These are phyloP conservation scores for Ascaphus truei DNA, from an alignment of 2,113 vertebrate genomes.

Conservation along the genomic window DNA sequence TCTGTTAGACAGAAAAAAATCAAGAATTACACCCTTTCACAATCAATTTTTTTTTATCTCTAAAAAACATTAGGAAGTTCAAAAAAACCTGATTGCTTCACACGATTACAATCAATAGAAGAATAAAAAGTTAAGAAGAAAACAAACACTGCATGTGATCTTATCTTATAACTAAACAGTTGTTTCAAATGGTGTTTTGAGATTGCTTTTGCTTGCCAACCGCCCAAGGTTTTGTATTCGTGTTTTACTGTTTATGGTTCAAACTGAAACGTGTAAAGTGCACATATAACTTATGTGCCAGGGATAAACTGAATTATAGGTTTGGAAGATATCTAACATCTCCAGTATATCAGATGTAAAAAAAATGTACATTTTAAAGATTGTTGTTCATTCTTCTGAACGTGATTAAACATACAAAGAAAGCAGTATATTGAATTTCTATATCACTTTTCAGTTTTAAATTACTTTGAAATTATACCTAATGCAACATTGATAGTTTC, in stretches of 20 bases:
- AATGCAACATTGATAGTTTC: too few species aligned
- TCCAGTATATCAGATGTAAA: neutral
- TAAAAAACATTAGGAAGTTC: neutral
- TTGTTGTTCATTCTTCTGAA: too few species aligned
- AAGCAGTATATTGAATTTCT: too few species aligned
- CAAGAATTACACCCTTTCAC: neutral
- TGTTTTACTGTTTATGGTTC: neutral
- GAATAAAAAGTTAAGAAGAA: constrained; percentile 27
- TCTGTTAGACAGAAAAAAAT: neutral
- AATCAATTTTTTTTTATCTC: constrained; percentile 1
- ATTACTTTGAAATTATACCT: too few species aligned
- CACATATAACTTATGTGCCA: neutral
- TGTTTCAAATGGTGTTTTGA: constrained; percentile 5
- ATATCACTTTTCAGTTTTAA: too few species aligned
- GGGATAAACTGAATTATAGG: neutral
- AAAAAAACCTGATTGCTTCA: constrained; percentile 20
- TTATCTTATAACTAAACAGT: constrained; percentile 21
- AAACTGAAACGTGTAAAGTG: neutral
- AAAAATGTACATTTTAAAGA: too few species aligned
- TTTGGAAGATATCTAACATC: too few species aligned
- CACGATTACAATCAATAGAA: constrained; percentile 14
- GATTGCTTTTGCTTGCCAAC: constrained; percentile 14
- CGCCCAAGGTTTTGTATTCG: neutral
- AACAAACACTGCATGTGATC: constrained; percentile 22
- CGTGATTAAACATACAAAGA: too few species aligned